Base-by-base conservation (phyloP, 2,888 invertebrate species). In the Holacanthella duospinosa region DNA sequence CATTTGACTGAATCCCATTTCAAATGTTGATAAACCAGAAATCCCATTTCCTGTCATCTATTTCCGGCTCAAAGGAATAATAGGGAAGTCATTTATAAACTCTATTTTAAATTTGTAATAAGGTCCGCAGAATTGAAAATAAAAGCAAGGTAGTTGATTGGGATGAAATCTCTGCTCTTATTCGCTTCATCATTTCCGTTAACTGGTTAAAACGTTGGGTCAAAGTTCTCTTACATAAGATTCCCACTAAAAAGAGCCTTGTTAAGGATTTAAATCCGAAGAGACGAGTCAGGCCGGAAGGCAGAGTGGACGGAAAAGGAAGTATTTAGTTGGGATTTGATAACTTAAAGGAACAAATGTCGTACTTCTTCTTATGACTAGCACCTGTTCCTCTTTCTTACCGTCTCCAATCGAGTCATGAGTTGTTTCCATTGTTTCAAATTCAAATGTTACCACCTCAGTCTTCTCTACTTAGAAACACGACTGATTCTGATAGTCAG, bases 301-400 rank as follows among this genome's bases (percentile, higher is more conserved):
- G 4, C 48, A 21, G 48, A 21, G 21, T 48, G n/a, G 48, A 48
- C 48, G 48, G 48, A 48, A 48, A 48, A 48, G 48, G 48, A 48
- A 48, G 48, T 21, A 48, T 48, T 48, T 48, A 21, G 48, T 21
- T 21, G 19, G n/a, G n/a, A n/a, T n/a, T n/a, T n/a, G n/a, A n/a
- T n/a, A n/a, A n/a, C n/a, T 21, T 48, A 16, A 16, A 36, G 36
- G 36, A 16, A 36, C 6, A 36, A 36, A 21, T 48, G 48, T 21
- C 21, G n/a, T 4, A 48, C 6, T 21, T 21, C 19, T 9, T 48
- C 21, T 48, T 21, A 48, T 21, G 48, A 48, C 4, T n/a, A 4
- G 19, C 12, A 48, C 48, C 48, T 48, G 48, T 48, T 21, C 16
- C 21, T 48, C 21, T 4, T 48, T 48, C 4, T 48, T n/a, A 4